Conservation (phyloP, 2,888 invertebrate species). For the Drepana falcataria region DNA sequence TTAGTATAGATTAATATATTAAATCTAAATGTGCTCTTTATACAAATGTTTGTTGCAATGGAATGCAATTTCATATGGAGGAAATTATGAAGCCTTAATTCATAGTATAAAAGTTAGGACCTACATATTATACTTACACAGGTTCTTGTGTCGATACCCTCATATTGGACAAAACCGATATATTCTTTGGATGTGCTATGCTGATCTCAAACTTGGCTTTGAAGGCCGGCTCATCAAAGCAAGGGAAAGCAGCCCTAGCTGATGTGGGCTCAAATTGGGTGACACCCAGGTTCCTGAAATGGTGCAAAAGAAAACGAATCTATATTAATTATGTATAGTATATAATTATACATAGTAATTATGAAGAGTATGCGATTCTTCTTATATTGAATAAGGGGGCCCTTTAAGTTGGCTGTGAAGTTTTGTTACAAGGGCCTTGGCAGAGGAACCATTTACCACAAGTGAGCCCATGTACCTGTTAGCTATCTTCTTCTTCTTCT, state of each 20-base stretch:
- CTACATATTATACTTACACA: constrained; percentile 74
- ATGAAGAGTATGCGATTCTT: background rate
- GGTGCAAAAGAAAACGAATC: constrained; percentile 1
- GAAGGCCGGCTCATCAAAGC: constrained; percentile 87
- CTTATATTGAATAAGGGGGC: no score
- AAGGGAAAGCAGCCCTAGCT: constrained; percentile 84
- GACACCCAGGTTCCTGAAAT: constrained; percentile 77
- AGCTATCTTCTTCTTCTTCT: no score
- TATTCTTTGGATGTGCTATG: constrained; percentile 80
- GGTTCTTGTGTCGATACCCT: constrained; percentile 76
- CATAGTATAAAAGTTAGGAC: no score
- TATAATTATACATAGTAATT: constrained; percentile 3
- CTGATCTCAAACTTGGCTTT: constrained; percentile 87
- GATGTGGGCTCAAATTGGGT: constrained; percentile 83
- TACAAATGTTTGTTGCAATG: no score
- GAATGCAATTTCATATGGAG: no score
- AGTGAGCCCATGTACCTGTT: no score
- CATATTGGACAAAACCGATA: constrained; percentile 85
- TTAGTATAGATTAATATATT: no score
- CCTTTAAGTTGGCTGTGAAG: no score
- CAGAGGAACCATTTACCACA: no score
- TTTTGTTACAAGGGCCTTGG: no score
- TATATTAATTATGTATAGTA: constrained; percentile 1
- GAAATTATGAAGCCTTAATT: no score
- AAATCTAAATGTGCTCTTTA: no score